Conservation (phyloP, 92 coral and sea anemone genomes). For the Epizoanthus stellaris region DNA sequence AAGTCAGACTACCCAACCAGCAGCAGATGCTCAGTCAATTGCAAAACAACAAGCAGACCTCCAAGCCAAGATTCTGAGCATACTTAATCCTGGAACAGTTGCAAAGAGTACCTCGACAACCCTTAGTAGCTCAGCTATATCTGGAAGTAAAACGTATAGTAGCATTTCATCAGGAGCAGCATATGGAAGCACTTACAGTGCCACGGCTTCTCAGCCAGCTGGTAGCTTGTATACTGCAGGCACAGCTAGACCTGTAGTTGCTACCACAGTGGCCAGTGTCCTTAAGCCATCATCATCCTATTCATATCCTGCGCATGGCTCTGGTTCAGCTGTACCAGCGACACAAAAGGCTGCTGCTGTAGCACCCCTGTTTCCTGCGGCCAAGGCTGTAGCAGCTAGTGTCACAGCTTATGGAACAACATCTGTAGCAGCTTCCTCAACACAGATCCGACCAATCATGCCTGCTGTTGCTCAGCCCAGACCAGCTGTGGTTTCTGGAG, state of each 20-base stretch:
- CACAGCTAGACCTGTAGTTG: neutral
- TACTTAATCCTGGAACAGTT: constrained; percentile 80
- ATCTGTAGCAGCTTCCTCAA: constrained; percentile 15
- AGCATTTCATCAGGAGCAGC: constrained; percentile 9
- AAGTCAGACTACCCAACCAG: constrained; percentile 66
- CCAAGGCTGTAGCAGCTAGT: neutral
- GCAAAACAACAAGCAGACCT: constrained; percentile 99
- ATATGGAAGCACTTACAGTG: constrained; percentile 11
- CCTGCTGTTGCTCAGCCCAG: constrained; percentile 29
- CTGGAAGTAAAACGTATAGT: neutral
- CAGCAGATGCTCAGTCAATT: constrained; percentile 90
- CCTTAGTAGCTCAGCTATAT: neutral
- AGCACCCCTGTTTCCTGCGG: constrained; percentile 67
- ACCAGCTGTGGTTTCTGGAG: constrained; percentile 27
- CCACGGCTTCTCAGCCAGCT: constrained; percentile 26
- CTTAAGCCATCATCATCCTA: constrained; percentile 8
- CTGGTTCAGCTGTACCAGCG: constrained; percentile 37
- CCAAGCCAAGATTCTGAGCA: constrained; percentile 98
- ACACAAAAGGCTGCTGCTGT: constrained; percentile 48
- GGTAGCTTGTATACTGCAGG: neutral
- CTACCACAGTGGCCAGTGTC: constrained; percentile 43
- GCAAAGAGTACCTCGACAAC: constrained; percentile 44
- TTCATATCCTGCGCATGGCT: constrained; percentile 14
- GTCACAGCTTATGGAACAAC: neutral
- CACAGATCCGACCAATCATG: constrained; percentile 3